Evolutionary conservation across 1,140 invertebrate species (phyloP).

Genomic region (Trichonephila clavipes): DNA sequence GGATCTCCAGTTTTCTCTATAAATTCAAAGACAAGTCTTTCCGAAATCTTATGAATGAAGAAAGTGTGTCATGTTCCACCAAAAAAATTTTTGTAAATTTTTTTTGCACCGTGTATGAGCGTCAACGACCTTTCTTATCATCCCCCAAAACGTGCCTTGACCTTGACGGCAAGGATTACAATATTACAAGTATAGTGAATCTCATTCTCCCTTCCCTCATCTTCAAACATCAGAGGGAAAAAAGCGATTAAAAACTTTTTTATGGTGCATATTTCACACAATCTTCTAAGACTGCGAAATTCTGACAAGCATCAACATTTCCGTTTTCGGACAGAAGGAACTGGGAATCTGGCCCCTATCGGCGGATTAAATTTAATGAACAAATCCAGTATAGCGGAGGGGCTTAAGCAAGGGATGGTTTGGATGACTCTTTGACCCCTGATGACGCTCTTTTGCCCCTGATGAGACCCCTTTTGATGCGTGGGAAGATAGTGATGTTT

Average conservation of each 20-base stretch:
- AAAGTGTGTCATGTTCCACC: not conserved
- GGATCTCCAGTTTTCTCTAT: no score
- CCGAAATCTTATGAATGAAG: no score
- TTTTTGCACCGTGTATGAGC: no score
- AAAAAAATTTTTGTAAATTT: not conserved
- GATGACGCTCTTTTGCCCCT: not conserved
- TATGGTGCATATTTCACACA: not conserved
- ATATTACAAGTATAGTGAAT: not conserved
- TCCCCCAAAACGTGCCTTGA: not conserved
- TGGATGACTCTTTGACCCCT: not conserved
- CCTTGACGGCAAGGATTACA: not conserved
- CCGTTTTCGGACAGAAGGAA: not conserved
- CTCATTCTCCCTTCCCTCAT: not conserved
- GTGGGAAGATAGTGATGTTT: not conserved
- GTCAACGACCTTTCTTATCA: not conserved
- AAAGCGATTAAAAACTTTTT: not conserved
- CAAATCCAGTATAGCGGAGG: not conserved
- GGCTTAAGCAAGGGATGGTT: not conserved
- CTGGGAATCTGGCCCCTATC: not conserved
- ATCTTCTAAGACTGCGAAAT: not conserved
- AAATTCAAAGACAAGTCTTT: no score
- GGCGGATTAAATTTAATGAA: slow-evolving; percentile 25
- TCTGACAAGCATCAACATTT: not conserved
- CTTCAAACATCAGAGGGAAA: not conserved
- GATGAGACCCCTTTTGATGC: slow-evolving; percentile 11